Percentiles rank a stretch among this genome's conserved stretches.
Evolutionary conservation across 2,113 vertebrate species (phyloP).

Genomic region (Chloroceryle aenea): DNA sequence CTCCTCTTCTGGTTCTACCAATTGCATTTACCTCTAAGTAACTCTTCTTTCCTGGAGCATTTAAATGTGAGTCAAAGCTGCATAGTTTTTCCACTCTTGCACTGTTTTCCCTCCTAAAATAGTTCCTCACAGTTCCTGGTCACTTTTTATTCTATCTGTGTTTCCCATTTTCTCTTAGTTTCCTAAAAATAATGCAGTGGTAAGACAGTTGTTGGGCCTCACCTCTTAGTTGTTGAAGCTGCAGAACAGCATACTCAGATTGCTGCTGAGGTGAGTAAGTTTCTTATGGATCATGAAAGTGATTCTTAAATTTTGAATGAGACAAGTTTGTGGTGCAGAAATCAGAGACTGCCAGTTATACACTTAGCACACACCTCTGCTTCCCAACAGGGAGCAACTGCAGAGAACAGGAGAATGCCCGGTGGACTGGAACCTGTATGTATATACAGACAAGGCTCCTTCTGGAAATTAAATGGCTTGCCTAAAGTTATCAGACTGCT

Average conservation of each 20-base stretch:
- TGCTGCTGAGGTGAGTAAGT: not conserved
- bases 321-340: not conserved
- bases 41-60: not conserved
- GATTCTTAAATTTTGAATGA: not conserved
- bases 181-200: not conserved
- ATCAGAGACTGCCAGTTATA: not conserved
- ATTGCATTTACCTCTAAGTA: not conserved
- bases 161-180: not conserved
- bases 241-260: not conserved
- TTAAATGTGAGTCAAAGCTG: not conserved
- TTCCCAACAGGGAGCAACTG: not conserved
- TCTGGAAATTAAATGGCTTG: constrained; percentile 41
- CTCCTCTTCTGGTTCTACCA: not conserved
- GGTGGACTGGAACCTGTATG: not conserved
- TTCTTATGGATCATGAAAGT: not conserved
- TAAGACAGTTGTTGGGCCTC: not conserved
- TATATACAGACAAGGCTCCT: not conserved
- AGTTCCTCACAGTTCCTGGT: not conserved
- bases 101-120: not conserved
- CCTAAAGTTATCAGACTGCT: constrained; percentile 4
- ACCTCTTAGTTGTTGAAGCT: not conserved
- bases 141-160: not conserved
- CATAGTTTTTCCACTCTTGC: not conserved
- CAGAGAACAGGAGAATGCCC: not conserved
- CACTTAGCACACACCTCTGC: not conserved